Base-by-base conservation (phyloP, 2,888 invertebrate genomes). In the Pseudococcus jackbeardsleyi region DNA sequence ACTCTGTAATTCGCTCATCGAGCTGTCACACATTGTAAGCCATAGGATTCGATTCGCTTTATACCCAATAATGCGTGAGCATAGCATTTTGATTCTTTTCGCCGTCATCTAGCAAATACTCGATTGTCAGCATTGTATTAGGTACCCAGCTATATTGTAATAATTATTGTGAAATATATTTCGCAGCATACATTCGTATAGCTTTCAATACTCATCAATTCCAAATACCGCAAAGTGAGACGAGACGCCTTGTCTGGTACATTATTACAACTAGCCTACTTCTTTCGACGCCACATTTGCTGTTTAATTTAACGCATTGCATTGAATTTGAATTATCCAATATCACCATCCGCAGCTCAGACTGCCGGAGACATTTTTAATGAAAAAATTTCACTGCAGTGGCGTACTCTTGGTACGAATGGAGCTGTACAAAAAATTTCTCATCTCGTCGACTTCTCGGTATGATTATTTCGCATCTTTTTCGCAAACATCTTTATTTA, bases 1-100 rank as follows among this genome's bases (percentile, higher is more conserved):
- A 50, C 50, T 50, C 59, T 59, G 19, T 59, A 59, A 59, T 59
- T 59, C 59, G 59, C 59, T 59, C 59, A n/a, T 59, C 19, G 59
- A 59, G 59, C 59, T 50, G 50, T 50, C 50, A 50, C 15, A 50
- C 15, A 50, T 50, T 12, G 19, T 59, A 33, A 33, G 26, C 26
- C 26, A 33, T 33, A 33, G 59, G 59, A 59, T 59, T 59, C 59
- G 59, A 59, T 59, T 59, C 59, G 59, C 2, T 59, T 19, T 59
- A 59, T 59, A 59, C 9, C 59, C 59, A 59, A 59, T 59, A 59
- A 54, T 54, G 17, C 26, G 15, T 17, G 17, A 54, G 54, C 59
- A 8, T 50, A 17, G 50, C 17, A 50, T 11, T 15, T 50, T 59
- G 9, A 19, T 17, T 50, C 50, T 50, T 50, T 50, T 50, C 12